Conservation (phyloP, 2,888 invertebrate species). For the Apotomis turbidana region DNA sequence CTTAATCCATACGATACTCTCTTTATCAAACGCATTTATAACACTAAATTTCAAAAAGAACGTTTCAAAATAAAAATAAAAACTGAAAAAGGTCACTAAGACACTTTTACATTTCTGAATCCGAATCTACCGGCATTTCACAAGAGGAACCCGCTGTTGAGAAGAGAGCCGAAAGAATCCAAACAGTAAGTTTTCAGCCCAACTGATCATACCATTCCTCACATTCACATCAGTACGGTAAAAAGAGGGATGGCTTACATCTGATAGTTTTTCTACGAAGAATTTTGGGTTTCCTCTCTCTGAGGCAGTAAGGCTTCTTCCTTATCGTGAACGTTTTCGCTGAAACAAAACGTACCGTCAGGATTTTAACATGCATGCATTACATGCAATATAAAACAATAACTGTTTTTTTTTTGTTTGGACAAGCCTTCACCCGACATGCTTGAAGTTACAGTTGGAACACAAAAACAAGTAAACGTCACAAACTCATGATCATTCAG, state of each 20-base stretch:
- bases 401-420: not conserved
- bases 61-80: too few relatives aligned
- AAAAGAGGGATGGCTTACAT: constrained; percentile 62
- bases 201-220: constrained; percentile 1
- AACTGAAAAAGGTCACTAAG: too few relatives aligned
- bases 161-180: too few relatives aligned
- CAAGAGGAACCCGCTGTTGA: too few relatives aligned
- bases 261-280: constrained; percentile 77
- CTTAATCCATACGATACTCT: too few relatives aligned
- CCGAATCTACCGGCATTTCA: too few relatives aligned
- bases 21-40: too few relatives aligned
- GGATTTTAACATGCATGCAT: not conserved
- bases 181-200: too few relatives aligned
- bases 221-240: constrained; percentile 11
- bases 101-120: too few relatives aligned
- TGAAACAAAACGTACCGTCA: constrained; percentile 52
- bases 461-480: not conserved
- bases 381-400: not conserved
- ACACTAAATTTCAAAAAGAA: too few relatives aligned
- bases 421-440: constrained; percentile 29
- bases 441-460: constrained; percentile 3
- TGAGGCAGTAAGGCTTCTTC: constrained; percentile 78
- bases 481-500: too few relatives aligned
- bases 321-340: constrained; percentile 79
- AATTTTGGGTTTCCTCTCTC: constrained; percentile 80